A percentile compares a stretch with the other conserved stretches of the same genome.
phyloP scores from a whole-genome alignment of 1,140 invertebrate species.

The Periplaneta americana region DNA sequence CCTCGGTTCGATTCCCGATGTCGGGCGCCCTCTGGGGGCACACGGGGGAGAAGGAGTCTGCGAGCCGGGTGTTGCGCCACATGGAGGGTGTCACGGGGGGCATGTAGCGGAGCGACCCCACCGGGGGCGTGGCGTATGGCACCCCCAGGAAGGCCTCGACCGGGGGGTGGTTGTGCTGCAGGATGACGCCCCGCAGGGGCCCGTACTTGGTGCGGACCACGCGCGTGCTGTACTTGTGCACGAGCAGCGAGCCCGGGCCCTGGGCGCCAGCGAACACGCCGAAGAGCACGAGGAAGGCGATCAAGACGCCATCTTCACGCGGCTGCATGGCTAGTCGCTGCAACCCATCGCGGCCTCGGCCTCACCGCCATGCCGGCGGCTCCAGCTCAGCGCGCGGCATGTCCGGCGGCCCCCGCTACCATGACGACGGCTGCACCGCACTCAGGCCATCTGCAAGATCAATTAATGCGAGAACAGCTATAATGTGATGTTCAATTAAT shows the following conservation, averaged over 20 bases:
- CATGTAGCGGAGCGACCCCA: constrained; percentile 81
- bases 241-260: constrained; percentile 28
- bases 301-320: background rate
- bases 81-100: constrained; percentile 86
- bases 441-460: background rate
- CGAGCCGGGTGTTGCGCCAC: constrained; percentile 75
- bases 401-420: constrained; percentile 3
- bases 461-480: no score
- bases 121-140: constrained; percentile 82
- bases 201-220: constrained; percentile 85
- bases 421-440: constrained; percentile 4
- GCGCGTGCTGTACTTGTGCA: constrained; percentile 69
- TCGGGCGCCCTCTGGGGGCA: constrained; percentile 80
- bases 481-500: no score
- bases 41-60: constrained; percentile 77
- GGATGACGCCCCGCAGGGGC: constrained; percentile 72
- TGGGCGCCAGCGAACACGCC: background rate
- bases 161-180: constrained; percentile 56
- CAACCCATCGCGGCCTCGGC: background rate
- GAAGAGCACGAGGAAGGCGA: background rate
- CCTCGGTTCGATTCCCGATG: constrained; percentile 64
- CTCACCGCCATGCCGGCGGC: background rate
- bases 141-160: constrained; percentile 94
- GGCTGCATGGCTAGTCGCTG: background rate
- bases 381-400: background rate